These are phyloP conservation scores for Rousettus leschenaultii DNA, from an alignment of 2,113 vertebrate species.

Conservation along the genomic window DNA sequence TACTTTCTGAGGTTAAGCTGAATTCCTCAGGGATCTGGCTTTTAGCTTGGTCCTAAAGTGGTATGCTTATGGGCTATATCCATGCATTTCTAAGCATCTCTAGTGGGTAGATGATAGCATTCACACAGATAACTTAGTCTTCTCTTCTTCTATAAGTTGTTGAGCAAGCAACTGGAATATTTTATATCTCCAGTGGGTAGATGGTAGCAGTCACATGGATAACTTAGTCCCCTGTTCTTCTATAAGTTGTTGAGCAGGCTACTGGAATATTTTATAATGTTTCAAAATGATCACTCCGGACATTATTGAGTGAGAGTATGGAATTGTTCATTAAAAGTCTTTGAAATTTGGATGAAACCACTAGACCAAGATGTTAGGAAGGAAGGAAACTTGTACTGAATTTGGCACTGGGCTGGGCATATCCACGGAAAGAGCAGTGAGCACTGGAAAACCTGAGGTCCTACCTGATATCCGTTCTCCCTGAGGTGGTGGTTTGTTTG, in stretches of 20 bases:
- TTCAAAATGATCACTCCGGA: neutral
- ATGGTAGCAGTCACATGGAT: neutral
- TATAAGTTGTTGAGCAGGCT: neutral
- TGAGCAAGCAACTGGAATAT: neutral
- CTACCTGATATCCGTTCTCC: neutral
- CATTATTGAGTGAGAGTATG: neutral
- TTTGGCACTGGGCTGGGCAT: neutral
- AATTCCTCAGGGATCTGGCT: neutral
- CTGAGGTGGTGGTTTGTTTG: too few relatives aligned
- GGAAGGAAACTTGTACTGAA: neutral
- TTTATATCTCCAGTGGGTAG: neutral
- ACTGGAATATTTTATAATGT: neutral
- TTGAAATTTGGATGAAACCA: neutral
- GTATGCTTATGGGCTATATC: neutral
- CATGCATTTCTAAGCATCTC: neutral
- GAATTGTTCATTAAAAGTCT: neutral
- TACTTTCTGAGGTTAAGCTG: neutral
- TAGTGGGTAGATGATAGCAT: neutral
- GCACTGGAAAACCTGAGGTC: neutral
- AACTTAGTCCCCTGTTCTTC: neutral
- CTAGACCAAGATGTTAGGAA: neutral
- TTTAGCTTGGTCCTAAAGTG: neutral
- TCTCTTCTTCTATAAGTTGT: neutral
- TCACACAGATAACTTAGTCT: neutral
- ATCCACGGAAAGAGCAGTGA: neutral